phyloP scores from a whole-genome alignment of 2,113 vertebrate genomes.

The Brachyhypopomus occidentalis region DNA sequence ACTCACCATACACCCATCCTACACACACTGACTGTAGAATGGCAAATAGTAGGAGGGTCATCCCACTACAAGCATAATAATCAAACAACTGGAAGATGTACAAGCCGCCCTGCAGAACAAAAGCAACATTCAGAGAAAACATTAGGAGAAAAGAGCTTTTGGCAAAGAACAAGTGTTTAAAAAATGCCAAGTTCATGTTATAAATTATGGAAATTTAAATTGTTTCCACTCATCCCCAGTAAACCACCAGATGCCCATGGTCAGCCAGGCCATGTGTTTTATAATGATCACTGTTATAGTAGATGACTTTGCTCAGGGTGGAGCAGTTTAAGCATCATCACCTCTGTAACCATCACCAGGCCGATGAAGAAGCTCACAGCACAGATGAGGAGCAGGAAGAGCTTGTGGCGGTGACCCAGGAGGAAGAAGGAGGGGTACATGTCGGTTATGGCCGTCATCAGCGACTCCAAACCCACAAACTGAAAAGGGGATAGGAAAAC shows the following conservation, averaged over 20 bases:
- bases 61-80: constrained; percentile 92
- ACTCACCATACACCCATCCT: constrained; percentile 94
- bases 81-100: constrained; percentile 97
- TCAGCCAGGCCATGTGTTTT: neutral
- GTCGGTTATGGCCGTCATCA: constrained; percentile 73
- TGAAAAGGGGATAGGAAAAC: constrained; percentile 53
- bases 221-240: too few relatives aligned
- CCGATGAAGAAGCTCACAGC: constrained; percentile 69
- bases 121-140: constrained; percentile 3
- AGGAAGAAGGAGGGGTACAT: constrained; percentile 72
- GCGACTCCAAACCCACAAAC: constrained; percentile 78
- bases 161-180: neutral
- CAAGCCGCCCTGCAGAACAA: constrained; percentile 84
- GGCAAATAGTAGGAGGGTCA: constrained; percentile 87
- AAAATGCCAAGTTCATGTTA: too few relatives aligned
- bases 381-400: constrained; percentile 71
- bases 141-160: neutral
- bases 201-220: too few relatives aligned
- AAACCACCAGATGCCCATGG: too few relatives aligned
- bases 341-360: constrained; percentile 78
- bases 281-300: neutral
- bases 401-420: constrained; percentile 73
- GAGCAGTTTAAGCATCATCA: constrained; percentile 52
- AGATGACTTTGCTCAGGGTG: neutral
- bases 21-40: constrained; percentile 84